These are phyloP conservation scores for Mylabris phalerata DNA, from an alignment of 1,140 invertebrate genomes.

Conservation along the genomic window DNA sequence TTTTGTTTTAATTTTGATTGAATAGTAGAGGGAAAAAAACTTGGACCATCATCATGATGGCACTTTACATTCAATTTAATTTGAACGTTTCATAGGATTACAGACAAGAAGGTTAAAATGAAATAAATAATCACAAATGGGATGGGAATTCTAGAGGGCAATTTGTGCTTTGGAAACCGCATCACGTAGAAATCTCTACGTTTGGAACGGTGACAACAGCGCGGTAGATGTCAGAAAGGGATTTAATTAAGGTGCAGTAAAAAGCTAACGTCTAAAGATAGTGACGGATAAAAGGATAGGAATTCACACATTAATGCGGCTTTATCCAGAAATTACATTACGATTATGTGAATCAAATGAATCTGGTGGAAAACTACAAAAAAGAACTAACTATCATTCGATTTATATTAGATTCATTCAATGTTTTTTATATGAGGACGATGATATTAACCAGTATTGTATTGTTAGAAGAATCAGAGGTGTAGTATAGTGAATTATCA, in stretches of 20 bases:
- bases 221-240: conserved; percentile 42
- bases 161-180: conserved; percentile 41
- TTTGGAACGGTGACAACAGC: conserved; percentile 40
- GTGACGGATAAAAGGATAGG: conserved; percentile 4
- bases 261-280: conserved; percentile 34
- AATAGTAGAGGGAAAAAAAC: conserved; percentile 20
- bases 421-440: too few species aligned
- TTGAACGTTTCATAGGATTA: conserved; percentile 6
- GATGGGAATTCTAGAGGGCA: conserved; percentile 30
- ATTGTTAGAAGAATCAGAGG: conserved; percentile 9
- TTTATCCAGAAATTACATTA: too few species aligned
- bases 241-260: conserved; percentile 43
- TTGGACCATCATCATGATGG: conserved; percentile 12
- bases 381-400: too few species aligned
- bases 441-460: too few species aligned
- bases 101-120: conserved; percentile 24
- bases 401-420: too few species aligned
- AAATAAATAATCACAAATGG: conserved; percentile 33
- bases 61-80: conserved; percentile 7
- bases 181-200: conserved; percentile 43
- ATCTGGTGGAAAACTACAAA: too few species aligned
- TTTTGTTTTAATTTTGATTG: conserved; percentile 17
- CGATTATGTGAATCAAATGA: too few species aligned
- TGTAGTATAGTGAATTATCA: conserved; percentile 32
- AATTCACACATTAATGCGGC: too few species aligned